Conservation (phyloP, 2,113 vertebrate genomes). For the Hypanus sabinus region DNA sequence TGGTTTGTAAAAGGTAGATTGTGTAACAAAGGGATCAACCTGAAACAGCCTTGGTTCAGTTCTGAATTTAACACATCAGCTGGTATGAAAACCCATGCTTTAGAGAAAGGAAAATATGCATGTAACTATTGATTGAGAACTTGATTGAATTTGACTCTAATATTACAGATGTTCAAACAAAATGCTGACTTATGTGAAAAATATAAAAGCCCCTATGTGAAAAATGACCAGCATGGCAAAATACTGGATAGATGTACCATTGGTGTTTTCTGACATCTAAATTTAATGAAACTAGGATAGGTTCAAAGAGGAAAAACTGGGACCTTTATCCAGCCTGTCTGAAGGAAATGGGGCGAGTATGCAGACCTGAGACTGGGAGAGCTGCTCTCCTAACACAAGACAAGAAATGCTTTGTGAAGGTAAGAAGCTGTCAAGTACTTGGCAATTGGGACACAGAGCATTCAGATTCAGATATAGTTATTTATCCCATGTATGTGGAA, state of each 20-base stretch:
- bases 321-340: slow-evolving; percentile 88
- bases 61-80: neutral
- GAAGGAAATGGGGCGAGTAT: slow-evolving; percentile 84
- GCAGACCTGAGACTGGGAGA: slow-evolving; percentile 75
- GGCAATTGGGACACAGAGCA: neutral
- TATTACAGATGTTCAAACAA: neutral
- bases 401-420: slow-evolving; percentile 93
- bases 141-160: neutral
- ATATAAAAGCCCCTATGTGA: neutral
- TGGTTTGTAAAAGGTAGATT: neutral
- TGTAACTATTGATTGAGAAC: neutral
- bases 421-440: slow-evolving; percentile 43
- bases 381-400: slow-evolving; percentile 87
- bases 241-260: neutral
- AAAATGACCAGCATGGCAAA: neutral
- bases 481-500: too few relatives aligned
- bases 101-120: neutral
- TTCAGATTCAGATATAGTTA: too few relatives aligned
- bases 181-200: neutral
- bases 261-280: slow-evolving; percentile 39
- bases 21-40: neutral
- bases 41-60: neutral
- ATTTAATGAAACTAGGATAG: slow-evolving; percentile 64
- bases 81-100: neutral
- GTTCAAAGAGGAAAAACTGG: slow-evolving; percentile 94